A percentile compares a stretch with the other conserved stretches of the same genome.
Conservation (phyloP, 2,797 vertebrate species). For the Neosalanx taihuensis region DNA sequence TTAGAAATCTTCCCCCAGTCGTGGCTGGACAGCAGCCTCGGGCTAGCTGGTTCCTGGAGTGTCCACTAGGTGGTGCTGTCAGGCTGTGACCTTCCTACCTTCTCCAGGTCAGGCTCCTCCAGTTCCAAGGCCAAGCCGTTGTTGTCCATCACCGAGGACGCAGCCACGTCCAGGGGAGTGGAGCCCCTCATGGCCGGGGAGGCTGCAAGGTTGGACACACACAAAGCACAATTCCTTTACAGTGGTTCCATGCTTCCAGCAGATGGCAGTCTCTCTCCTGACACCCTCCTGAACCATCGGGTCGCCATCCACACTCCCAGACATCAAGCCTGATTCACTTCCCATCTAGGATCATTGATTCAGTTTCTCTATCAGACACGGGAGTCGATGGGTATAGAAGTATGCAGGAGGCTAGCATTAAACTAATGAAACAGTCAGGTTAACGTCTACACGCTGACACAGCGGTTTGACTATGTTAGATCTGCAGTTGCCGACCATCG, state of each 20-base stretch:
- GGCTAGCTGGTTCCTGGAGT: conserved; percentile 21
- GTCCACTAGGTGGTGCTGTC: no score
- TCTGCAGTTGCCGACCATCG: conserved; percentile 25
- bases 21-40: conserved; percentile 24
- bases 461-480: conserved; percentile 4
- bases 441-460: not conserved
- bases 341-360: conserved; percentile 13
- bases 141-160: conserved; percentile 98
- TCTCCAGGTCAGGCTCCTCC: conserved; percentile 94
- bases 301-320: not conserved
- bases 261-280: conserved; percentile 62
- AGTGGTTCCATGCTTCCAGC: conserved; percentile 44
- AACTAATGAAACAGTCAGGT: not conserved
- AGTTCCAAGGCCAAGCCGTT: conserved; percentile 91
- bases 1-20: conserved; percentile 28
- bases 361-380: conserved; percentile 1
- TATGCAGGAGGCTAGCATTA: not conserved
- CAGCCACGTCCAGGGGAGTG: conserved; percentile 94
- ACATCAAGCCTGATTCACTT: not conserved
- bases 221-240: not conserved
- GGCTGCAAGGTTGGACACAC: conserved; percentile 62
- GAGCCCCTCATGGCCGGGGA: conserved; percentile 96
- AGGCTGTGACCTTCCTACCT: conserved; percentile 65
- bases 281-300: no score
- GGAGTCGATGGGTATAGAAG: not conserved